A percentile compares a stretch with the other conserved stretches of the same genome.
phyloP scores from a whole-genome alignment of 1,140 invertebrate genomes.

The Sarcophaga peregrina region DNA sequence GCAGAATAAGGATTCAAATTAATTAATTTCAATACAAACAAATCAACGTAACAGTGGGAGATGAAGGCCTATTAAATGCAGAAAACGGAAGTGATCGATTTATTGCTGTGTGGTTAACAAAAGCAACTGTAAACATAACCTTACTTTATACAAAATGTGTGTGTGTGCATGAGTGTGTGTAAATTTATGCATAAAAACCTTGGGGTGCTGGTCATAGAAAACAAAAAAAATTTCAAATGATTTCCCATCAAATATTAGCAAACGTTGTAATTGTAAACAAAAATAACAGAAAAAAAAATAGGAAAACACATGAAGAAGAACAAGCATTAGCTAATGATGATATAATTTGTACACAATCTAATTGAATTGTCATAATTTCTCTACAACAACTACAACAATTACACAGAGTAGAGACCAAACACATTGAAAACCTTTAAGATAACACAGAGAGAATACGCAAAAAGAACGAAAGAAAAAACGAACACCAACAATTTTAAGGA shows the following conservation, averaged over 20 bases:
- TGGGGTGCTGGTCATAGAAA: no score
- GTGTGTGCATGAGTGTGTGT: neutral
- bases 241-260: no score
- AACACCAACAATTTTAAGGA: neutral
- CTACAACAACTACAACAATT: neutral
- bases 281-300: no score
- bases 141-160: neutral
- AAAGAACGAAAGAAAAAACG: neutral
- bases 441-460: neutral
- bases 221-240: no score
- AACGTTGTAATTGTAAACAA: no score
- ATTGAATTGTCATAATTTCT: no score
- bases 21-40: neutral
- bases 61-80: neutral
- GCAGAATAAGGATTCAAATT: neutral
- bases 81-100: slow-evolving; percentile 27
- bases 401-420: neutral
- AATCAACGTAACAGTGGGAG: neutral
- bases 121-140: slow-evolving; percentile 22
- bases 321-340: neutral
- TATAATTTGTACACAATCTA: neutral
- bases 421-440: neutral
- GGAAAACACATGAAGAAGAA: no score
- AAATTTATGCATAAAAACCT: neutral
- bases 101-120: slow-evolving; percentile 35